A percentile compares a stretch with the other conserved stretches of the same genome.
Conservation (phyloP, 2,888 invertebrate species). For the Drosophila testacea region DNA sequence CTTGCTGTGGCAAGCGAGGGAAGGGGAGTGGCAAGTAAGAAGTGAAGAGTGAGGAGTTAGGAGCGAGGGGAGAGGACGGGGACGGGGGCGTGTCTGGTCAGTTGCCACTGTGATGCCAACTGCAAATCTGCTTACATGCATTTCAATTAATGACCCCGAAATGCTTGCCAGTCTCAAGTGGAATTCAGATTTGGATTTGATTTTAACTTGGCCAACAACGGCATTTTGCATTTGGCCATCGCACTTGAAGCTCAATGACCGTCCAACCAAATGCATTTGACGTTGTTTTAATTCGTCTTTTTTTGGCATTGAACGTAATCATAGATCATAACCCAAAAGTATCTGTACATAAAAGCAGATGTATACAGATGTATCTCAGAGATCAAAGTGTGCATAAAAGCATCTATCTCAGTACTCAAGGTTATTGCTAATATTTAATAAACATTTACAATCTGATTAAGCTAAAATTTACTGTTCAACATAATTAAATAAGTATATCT, state of each 20-base stretch:
- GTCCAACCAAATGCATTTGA: conserved; percentile 41
- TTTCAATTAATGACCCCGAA: conserved; percentile 62
- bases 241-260: conserved; percentile 65
- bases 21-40: neutral
- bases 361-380: neutral
- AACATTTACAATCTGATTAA: neutral
- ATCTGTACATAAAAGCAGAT: neutral
- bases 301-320: conserved; percentile 56
- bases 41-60: neutral
- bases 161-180: conserved; percentile 55
- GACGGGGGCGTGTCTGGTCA: conserved; percentile 24
- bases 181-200: conserved; percentile 47
- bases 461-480: too few species aligned
- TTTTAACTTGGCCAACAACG: conserved; percentile 11
- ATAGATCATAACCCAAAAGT: conserved; percentile 38
- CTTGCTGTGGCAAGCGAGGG: neutral
- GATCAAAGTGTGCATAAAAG: neutral
- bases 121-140: conserved; percentile 58
- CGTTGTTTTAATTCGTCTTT: conserved; percentile 17
- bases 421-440: neutral
- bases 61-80: neutral
- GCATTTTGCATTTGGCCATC: conserved; percentile 12
- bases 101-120: conserved; percentile 44
- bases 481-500: too few species aligned
- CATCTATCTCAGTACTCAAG: conserved; percentile 1